Conservation (phyloP, 35 echinoderm and acorn worm genomes). For the Chiridota heheva region DNA sequence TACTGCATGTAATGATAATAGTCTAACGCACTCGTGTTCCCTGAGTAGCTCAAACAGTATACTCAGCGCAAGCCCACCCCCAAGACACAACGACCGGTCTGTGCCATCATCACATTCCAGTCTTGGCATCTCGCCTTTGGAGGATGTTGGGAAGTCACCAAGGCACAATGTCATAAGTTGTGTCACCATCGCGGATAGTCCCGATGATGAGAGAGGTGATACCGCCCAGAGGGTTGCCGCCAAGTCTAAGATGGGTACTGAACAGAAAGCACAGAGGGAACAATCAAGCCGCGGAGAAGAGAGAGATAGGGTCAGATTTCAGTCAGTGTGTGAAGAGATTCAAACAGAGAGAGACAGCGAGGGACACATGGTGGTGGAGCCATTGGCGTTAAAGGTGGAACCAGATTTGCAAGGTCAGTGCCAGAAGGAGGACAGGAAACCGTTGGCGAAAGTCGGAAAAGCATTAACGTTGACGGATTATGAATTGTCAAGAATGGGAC, state of each 20-base stretch:
- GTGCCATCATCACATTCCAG: conserved; percentile 58
- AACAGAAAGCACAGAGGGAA: too few species aligned
- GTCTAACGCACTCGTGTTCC: conserved; percentile 91
- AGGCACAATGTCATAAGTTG: conserved; percentile 87
- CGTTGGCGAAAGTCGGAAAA: conserved; percentile 4
- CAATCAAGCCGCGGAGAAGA: neutral
- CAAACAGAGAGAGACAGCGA: neutral
- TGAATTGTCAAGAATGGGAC: conserved; percentile 29
- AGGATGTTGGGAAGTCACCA: conserved; percentile 60
- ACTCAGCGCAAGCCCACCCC: conserved; percentile 84
- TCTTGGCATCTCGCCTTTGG: conserved; percentile 44
- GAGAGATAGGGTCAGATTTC: conserved; percentile 4
- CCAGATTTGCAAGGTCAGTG: neutral
- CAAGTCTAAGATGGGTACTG: neutral
- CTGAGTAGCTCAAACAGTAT: conserved; percentile 93
- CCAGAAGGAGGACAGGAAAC: neutral
- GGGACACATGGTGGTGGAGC: neutral
- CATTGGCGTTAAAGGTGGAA: neutral
- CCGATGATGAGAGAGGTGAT: conserved; percentile 13
- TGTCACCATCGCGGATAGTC: conserved; percentile 90
- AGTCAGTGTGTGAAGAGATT: conserved; percentile 5
- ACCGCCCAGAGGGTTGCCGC: neutral
- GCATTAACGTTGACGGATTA: conserved; percentile 37
- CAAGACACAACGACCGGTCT: conserved; percentile 38
- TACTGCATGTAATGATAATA: conserved; percentile 90